Evolutionary conservation across 1,140 invertebrate genomes (phyloP).

Genomic region (Zaprionus camerounensis): DNA sequence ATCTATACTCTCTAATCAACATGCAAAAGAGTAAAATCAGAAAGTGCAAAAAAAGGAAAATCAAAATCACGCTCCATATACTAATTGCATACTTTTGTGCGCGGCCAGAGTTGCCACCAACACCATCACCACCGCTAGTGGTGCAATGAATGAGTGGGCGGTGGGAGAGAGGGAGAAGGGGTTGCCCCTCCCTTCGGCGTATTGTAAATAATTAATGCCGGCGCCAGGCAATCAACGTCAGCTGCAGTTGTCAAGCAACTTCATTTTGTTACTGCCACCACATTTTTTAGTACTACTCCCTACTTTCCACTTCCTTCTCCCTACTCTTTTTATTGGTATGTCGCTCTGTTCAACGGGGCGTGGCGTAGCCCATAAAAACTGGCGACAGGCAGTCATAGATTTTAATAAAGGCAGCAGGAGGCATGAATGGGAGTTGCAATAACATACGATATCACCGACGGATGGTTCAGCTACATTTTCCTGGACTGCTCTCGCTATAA

Average conservation of each 20-base stretch:
- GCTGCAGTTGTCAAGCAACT: conserved; percentile 73
- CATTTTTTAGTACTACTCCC: conserved; percentile 10
- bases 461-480: conserved; percentile 67
- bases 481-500: conserved; percentile 23
- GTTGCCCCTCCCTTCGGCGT: conserved; percentile 14
- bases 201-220: conserved; percentile 77
- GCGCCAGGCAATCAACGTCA: conserved; percentile 74
- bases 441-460: conserved; percentile 32
- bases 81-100: conserved; percentile 75
- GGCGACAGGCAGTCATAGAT: conserved; percentile 68
- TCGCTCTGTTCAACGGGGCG: conserved; percentile 44
- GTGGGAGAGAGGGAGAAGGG: not conserved
- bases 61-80: conserved; percentile 51
- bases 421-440: not conserved
- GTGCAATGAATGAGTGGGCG: not conserved
- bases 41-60: conserved; percentile 32
- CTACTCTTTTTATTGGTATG: not conserved
- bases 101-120: conserved; percentile 34
- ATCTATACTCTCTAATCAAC: conserved; percentile 37
- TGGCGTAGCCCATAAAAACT: conserved; percentile 57
- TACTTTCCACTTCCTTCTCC: not conserved
- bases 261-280: conserved; percentile 53
- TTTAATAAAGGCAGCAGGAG: conserved; percentile 23
- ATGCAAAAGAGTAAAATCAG: conserved; percentile 22
- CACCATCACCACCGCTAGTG: not conserved